Evolutionary conservation across 2,888 invertebrate genomes (phyloP), one percentile per base, ranked within the genome.

Genomic region (Rhabditoides inermis): DNA sequence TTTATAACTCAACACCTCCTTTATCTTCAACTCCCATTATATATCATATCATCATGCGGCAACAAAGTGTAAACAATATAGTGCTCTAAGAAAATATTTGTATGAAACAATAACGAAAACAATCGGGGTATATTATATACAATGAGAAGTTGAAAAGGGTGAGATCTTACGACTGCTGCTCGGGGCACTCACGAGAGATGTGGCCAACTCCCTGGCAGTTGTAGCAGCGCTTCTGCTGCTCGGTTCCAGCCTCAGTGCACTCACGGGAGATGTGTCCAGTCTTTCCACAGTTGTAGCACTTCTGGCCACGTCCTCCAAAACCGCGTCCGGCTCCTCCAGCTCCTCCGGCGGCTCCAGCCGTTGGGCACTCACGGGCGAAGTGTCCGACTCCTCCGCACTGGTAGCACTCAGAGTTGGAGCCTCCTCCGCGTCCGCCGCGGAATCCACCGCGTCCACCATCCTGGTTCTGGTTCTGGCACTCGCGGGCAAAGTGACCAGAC

Each of bases 171-270:
- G 47, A 53, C 45, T 37, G 30, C 20, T 15, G 7, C n/a, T 45
- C 41, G 26, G 65, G 63, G 60, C 70, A 70, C 20, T 70, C 70
- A 37, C 70, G 65, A 32, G 68, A 65, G 52, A 70, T 66, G 57
- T 70, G 70, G 25, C 67, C 67, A 18, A 27, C 32, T 30, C 18
- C 56, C 45, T 60, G 58, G 83, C 90, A 91, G 81, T 88, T 90
- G 84, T 90, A 91, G 83, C 90, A 91, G 75, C 88, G 87, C 79
- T 88, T 65, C 52, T 58, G 55, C 10, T 58, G 56, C 25, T 53
- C 62, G 20, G 57, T 58, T 46, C 60, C 64, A 28, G 51, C 52
- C 45, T 70, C 70, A 28, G 55, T 57, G 58, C 72, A 72, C 41
- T 71, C 70, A 30, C 72, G 68, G 12, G 67, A 63, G 49, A 70